Base-by-base conservation (phyloP, 2,113 vertebrate genomes). In the Micronisus gabar region DNA sequence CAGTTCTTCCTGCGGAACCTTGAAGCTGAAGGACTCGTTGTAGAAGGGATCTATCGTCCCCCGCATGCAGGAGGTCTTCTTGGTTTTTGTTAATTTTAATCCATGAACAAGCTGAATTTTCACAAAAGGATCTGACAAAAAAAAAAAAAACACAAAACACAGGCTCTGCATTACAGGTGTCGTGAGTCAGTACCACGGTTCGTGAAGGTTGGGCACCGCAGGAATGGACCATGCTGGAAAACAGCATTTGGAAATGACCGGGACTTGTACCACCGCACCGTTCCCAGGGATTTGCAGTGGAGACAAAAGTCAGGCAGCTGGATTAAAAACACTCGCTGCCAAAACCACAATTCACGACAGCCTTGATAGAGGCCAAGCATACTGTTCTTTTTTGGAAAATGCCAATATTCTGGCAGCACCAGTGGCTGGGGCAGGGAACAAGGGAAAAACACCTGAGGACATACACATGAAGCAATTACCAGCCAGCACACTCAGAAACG, bases 11-110 rank as follows among this genome's bases (percentile, higher is more conserved):
- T 98, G 98, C 5, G 98, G 98, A 38, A 99, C 99, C 87, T 99
- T 98, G 97, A 99, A 99, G 94, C 99, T 99, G 96, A 99, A 99
- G 86, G 99, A 99, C 92, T 99, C 99, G 0, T 99, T 99, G 97
- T 99, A 99, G 97, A 98, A 99, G 59, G 99, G 99, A 92, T 99
- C 99, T 7, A 99, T 99, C 8, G 99, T 99, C 27, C 98, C 99
- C 68, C 97, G 97, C 98, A 99, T 98, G 94, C 98, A 99, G 59
- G 99, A 99, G 1, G 99, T 99, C 97, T 99, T 99, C 97, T 99
- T 99, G 47, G 98, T 99, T 96, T 99, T 99, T 43, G 98, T 98
- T 89, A 99, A 88, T 56, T 99, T 99, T 84, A 99, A 97, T 32
- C 99, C 99, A 6, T 99, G 98, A 26, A 99, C 99, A 70, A 99